Base-by-base conservation (phyloP, 2,113 vertebrate genomes). In the Heterotis niloticus region DNA sequence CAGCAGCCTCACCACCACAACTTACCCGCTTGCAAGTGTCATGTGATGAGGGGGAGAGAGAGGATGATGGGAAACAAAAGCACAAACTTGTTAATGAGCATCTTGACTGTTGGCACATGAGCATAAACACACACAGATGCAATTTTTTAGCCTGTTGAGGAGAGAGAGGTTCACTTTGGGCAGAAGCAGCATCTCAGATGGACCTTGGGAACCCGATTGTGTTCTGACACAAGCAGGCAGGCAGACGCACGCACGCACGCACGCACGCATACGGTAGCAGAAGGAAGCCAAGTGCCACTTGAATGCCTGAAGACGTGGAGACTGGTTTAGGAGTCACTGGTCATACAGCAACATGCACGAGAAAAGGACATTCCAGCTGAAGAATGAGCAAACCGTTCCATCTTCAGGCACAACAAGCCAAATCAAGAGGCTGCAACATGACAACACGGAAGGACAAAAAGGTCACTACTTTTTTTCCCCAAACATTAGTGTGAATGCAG, bases 41-140 rank as follows among this genome's bases (percentile, higher is more conserved):
- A 93, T 94, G 91, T 91, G 90, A 93, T 94, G 93, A 82, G 92
- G 92, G 92, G 91, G 85, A 84, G 79, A 84, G 84, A 88, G 90
- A 94, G 91, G 92, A 85, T 86, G 90, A 94, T 94, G 93, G 89
- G 91, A 96, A 94, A 96, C 90, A 97, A 96, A 97, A 96, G 94
- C 94, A 96, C 94, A 97, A 89, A 93, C 85, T 91, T 93, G 93
- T 97, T 97, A 97, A 96, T 94, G 92, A 92, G 89, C 88, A 93
- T 86, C 82, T 79, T 82, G 20, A 28, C 16, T 74, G 84, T 17
- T 54, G 70, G 73, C 67, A 80, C 26, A 72, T 64, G 44, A 76
- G 65, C 59, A 80, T 10, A 71, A 20, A 18, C 17, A 44, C 34
- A 44, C 34, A 4, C 34, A 44, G 34, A 44, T n/a, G 17, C 17